A percentile compares a stretch with the other conserved stretches of the same genome.
Conservation (phyloP, 2,797 vertebrate species). For the Pithecia hirsuta region DNA sequence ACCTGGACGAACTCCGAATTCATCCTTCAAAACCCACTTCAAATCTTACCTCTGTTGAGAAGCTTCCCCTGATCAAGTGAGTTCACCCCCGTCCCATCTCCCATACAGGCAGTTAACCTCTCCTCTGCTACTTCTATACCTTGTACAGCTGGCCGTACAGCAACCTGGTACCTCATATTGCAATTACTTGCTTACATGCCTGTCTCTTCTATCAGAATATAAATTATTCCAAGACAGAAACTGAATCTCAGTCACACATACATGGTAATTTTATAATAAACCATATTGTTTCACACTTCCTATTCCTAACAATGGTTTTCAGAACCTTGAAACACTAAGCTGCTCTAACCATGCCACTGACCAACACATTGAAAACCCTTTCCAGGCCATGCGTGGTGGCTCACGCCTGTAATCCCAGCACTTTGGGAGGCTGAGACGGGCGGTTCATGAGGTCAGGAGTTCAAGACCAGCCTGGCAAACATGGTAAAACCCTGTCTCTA, state of each 20-base stretch:
- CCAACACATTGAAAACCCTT: neutral
- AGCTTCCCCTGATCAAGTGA: neutral
- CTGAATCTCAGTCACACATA: neutral
- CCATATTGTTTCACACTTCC: neutral
- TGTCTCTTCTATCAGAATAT: neutral
- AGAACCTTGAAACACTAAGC: neutral
- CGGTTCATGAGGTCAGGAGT: too few species aligned
- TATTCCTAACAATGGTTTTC: neutral
- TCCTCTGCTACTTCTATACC: neutral
- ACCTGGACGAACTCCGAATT: neutral
- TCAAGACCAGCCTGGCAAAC: too few species aligned
- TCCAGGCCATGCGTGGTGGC: too few species aligned
- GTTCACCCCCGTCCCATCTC: neutral
- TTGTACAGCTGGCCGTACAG: neutral
- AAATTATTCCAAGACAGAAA: neutral
- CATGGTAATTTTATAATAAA: neutral
- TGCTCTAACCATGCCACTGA: neutral
- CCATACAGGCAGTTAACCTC: neutral
- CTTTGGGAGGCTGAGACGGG: too few species aligned
- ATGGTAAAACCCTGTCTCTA: too few species aligned
- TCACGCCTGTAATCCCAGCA: too few species aligned
- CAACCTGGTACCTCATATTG: neutral
- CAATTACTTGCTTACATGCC: neutral
- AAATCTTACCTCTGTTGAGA: neutral
- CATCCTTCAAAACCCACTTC: slow-evolving; percentile 25